Percentiles rank a stretch among this genome's conserved stretches.
Evolutionary conservation across 2,797 vertebrate species (phyloP).

Genomic region (Etheostoma nigrum): DNA sequence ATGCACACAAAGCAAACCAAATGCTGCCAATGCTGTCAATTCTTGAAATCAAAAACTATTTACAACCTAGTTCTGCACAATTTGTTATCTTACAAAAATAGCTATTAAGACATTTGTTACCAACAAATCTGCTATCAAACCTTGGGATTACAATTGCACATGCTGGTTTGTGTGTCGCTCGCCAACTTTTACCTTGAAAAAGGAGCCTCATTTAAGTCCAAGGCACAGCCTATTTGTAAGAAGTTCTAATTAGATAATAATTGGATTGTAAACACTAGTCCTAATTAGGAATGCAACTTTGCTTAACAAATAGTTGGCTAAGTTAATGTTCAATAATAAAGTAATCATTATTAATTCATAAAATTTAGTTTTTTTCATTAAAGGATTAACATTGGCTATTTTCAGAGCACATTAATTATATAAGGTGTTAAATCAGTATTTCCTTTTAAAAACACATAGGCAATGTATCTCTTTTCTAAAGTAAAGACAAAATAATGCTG

Average conservation of each 20-base stretch:
- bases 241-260: conserved; percentile 49
- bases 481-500: neutral
- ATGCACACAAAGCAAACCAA: conserved; percentile 34
- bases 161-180: conserved; percentile 6
- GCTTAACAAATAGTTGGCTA: conserved; percentile 18
- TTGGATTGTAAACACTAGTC: conserved; percentile 43
- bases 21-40: conserved; percentile 22
- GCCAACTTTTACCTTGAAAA: conserved; percentile 23
- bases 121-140: conserved; percentile 12
- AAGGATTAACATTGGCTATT: conserved; percentile 2
- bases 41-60: conserved; percentile 29
- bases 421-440: conserved; percentile 1
- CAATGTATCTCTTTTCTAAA: neutral
- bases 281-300: conserved; percentile 36
- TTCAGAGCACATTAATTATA: conserved; percentile 2
- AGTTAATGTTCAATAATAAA: conserved; percentile 23
- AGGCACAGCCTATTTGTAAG: conserved; percentile 29
- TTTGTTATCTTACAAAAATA: conserved; percentile 26
- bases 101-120: conserved; percentile 16
- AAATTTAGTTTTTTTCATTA: conserved; percentile 9
- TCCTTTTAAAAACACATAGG: neutral
- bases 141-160: conserved; percentile 9
- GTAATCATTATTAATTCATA: conserved; percentile 26
- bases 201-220: conserved; percentile 17
- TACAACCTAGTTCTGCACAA: neutral